These are phyloP conservation scores for Trichomycterus rosablanca DNA, from an alignment of 2,113 vertebrate genomes.

Conservation along the genomic window DNA sequence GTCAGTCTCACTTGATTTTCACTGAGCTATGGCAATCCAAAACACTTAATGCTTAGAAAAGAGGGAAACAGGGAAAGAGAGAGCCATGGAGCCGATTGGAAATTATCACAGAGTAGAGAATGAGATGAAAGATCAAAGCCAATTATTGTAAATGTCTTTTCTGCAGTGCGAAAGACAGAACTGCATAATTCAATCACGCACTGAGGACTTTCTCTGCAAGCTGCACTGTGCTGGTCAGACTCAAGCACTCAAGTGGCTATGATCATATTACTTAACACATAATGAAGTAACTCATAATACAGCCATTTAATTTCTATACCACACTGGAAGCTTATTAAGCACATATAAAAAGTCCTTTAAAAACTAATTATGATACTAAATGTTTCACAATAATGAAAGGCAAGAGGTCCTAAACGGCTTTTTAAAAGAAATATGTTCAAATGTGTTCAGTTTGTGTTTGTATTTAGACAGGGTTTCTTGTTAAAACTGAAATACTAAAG, in stretches of 20 bases:
- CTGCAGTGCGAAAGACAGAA: conserved; percentile 50
- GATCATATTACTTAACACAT: conserved; percentile 42
- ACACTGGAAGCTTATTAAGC: conserved; percentile 19
- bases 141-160: conserved; percentile 51
- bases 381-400: too few relatives aligned
- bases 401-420: too few relatives aligned
- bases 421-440: too few relatives aligned
- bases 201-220: conserved; percentile 7
- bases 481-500: too few relatives aligned
- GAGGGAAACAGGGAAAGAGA: neutral
- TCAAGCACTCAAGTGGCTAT: conserved; percentile 19
- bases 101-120: conserved; percentile 25
- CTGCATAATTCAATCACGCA: conserved; percentile 54
- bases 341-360: neutral
- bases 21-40: conserved; percentile 56
- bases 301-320: conserved; percentile 24
- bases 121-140: conserved; percentile 40
- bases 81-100: conserved; percentile 3
- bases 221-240: conserved; percentile 2
- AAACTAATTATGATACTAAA: too few relatives aligned
- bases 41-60: conserved; percentile 48
- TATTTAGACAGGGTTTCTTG: too few relatives aligned
- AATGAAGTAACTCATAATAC: conserved; percentile 41
- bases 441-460: too few relatives aligned
- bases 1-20: conserved; percentile 63